Percentiles rank a stretch among this genome's conserved stretches.
phyloP scores from a whole-genome alignment of 2,797 vertebrate genomes.

The Notamacropus eugenii region DNA sequence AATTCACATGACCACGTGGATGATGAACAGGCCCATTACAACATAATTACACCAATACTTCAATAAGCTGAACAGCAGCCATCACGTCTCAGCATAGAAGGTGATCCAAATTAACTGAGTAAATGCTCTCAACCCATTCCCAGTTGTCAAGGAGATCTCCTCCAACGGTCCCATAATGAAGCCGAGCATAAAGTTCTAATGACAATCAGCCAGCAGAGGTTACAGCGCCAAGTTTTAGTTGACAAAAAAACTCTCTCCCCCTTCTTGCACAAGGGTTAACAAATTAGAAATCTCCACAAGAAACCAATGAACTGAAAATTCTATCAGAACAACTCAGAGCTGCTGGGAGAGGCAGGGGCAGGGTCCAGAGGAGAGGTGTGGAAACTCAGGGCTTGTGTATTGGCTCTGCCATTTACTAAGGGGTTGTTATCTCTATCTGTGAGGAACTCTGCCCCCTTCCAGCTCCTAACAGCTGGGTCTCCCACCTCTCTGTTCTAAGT shows the following conservation, averaged over 20 bases:
- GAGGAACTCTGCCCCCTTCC: background rate
- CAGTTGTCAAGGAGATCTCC: constrained; percentile 36
- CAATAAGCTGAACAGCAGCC: background rate
- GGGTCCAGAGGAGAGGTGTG: background rate
- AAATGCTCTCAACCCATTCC: constrained; percentile 24
- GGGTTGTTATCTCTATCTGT: background rate
- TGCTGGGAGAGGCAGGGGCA: background rate
- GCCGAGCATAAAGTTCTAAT: constrained; percentile 39
- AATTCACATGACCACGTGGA: constrained; percentile 66
- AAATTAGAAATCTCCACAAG: background rate
- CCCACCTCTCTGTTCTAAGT: background rate
- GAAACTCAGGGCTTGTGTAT: background rate
- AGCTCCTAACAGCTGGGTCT: background rate
- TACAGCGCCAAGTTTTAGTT: background rate
- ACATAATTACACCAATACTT: background rate
- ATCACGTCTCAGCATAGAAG: background rate
- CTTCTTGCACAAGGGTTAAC: background rate
- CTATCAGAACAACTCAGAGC: background rate
- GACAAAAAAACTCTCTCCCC: background rate
- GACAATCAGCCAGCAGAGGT: constrained; percentile 15
- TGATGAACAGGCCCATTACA: constrained; percentile 43
- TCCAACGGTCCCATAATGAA: constrained; percentile 43
- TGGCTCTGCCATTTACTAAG: background rate
- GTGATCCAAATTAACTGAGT: background rate
- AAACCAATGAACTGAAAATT: background rate